Evolutionary conservation across 1,140 invertebrate genomes (phyloP).

Genomic region (Anagrus nilaparvatae): DNA sequence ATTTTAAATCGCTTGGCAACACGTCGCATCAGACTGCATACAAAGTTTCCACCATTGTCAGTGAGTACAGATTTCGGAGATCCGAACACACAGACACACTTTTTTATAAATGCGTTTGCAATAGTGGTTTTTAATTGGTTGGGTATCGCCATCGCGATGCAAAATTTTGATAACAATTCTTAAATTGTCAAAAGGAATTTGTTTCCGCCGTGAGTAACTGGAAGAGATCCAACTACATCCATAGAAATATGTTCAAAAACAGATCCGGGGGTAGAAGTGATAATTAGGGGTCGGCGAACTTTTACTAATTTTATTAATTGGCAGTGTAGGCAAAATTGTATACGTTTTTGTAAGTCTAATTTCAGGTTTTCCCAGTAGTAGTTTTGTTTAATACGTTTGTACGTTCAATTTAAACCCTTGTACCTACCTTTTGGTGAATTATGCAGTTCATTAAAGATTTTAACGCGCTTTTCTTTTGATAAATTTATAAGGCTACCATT

Average conservation of each 20-base stretch:
- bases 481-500: too few species aligned
- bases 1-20: constrained; percentile 21
- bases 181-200: constrained; percentile 27
- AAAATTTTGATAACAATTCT: constrained; percentile 26
- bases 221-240: constrained; percentile 28
- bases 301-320: too few species aligned
- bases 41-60: constrained; percentile 28
- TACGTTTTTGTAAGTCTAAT: too few species aligned
- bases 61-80: constrained; percentile 25
- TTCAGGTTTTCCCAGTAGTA: too few species aligned
- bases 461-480: too few species aligned
- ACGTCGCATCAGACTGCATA: constrained; percentile 20
- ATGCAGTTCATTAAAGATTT: too few species aligned
- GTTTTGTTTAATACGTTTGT: too few species aligned
- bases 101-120: constrained; percentile 12
- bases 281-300: too few species aligned
- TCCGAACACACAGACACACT: constrained; percentile 25
- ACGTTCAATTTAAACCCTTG: too few species aligned
- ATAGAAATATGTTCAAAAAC: constrained; percentile 18
- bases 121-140: constrained; percentile 22
- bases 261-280: constrained; percentile 15
- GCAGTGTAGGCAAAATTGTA: too few species aligned
- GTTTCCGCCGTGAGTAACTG: constrained; percentile 17
- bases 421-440: too few species aligned
- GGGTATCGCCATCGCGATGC: constrained; percentile 13